Base-by-base conservation (phyloP, 2,797 vertebrate species). In the Antrozous pallidus region DNA sequence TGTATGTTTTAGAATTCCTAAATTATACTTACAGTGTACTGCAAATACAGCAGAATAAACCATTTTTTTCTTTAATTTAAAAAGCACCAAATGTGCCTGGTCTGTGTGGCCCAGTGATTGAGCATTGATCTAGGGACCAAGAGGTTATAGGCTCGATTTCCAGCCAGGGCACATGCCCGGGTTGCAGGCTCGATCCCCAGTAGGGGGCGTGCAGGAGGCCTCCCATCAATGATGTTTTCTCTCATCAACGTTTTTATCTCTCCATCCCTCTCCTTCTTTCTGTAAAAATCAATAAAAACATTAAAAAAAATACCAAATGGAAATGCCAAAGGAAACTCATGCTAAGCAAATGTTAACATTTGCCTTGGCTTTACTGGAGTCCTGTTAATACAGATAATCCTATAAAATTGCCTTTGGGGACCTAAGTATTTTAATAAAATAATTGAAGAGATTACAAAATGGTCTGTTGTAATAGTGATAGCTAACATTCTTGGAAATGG, bases 61-160 rank as follows among this genome's bases (percentile, higher is more conserved):
- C 26, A n/a, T 91, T 95, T 67, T 95, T 67, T 91, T 47, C 33
- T 83, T 86, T 92, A 63, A 92, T 79, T 96, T 94, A 69, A 22
- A 93, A 95, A 71, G 31, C 77, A 51, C 12, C 33, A 83, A 61
- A 58, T 58, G 56, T 58, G 26, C 26, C 11, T 2, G 26, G 24
- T 6, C 56, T 58, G 11, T 58, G 56, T 58, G 56, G 56, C 26
- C 10, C 24, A 56, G 24, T 26, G 54, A 10, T 56, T 56, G 54
- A 56, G 10, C 54, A 5, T 28, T 58, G 56, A 58, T 9, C 56
- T 9, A 58, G 24, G 26, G 11, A 28, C 56, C 24, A 13, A 58
- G 11, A 4, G 24, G 13, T 28, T 28, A 28, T 5, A 12, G 56
- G 4, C 11, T 58, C 1, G 11, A 58, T 58, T 28, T 26, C 56